phyloP scores from a whole-genome alignment of 2,113 vertebrate genomes.

The Dasyornis broadbenti region DNA sequence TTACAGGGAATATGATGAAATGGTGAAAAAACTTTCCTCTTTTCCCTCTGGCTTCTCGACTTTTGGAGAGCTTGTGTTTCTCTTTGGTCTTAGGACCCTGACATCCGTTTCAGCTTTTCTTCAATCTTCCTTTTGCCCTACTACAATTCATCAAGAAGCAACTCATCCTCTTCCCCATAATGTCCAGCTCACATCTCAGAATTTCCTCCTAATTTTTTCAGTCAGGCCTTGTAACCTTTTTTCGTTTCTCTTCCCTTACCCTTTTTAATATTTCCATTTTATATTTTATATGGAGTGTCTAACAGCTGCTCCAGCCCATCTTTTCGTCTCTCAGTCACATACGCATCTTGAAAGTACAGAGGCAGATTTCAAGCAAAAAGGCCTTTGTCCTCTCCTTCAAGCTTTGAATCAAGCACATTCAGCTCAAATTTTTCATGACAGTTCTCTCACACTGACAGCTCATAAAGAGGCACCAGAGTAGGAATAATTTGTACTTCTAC shows the following conservation, averaged over 20 bases:
- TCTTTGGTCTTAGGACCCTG: not conserved
- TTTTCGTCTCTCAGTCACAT: not conserved
- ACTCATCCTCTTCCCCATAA: not conserved
- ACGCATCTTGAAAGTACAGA: not conserved
- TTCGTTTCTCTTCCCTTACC: not conserved
- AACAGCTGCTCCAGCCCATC: not conserved
- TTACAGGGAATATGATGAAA: not conserved
- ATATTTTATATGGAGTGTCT: not conserved
- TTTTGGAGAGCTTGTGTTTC: not conserved
- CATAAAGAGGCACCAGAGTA: not conserved
- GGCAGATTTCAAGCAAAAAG: not conserved
- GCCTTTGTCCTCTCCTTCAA: not conserved
- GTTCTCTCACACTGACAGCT: not conserved
- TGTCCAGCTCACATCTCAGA: not conserved
- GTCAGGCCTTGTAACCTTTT: not conserved
- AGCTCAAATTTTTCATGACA: not conserved
- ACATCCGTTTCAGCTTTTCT: not conserved
- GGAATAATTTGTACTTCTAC: not conserved
- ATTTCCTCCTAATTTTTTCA: not conserved
- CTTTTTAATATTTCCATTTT: not conserved
- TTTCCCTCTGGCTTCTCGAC: not conserved
- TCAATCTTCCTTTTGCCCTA: not conserved
- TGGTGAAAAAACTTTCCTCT: not conserved
- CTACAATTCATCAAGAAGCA: not conserved
- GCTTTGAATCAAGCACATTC: not conserved